Evolutionary conservation across 2,888 invertebrate species (phyloP), one percentile per base, ranked within the genome.

Genomic region (Lampropteryx suffumata): DNA sequence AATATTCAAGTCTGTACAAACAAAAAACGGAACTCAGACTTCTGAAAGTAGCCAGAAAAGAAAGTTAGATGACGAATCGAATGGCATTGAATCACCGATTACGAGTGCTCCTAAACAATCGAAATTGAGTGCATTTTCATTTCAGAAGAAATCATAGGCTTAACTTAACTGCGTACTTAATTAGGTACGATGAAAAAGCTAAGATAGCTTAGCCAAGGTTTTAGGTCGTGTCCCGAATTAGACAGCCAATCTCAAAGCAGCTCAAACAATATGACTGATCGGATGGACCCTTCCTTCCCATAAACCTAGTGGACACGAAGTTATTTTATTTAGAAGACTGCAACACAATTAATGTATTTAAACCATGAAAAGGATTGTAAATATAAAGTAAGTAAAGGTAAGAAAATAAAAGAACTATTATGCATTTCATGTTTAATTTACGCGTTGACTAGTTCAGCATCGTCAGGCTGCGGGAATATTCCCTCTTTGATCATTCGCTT

Each of bases 401-500:
- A 40, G 27, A n/a, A 14, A 46, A 42, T 39, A 51, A 37, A 33
- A 29, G 37, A 35, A 44, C 26, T 34, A 37, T 8, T 36, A 47
- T 30, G 40, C 5, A 34, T 29, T 30, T 14, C 1, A 10, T 21
- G 14, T 55, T 51, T 58, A 55, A 56, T 47, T 67, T 66, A 79
- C 13, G 50, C 60, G 51, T 89, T 88, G 1, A 82, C 76, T 42
- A 84, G 65, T 73, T 90, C 89, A 1, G 84, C 79, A 63, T 85
- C 85, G 49, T 89, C 83, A 0, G 93, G 92, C 44, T 76, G 73
- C 0, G 90, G 82, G 76, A 93, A 93, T 43, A 92, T 65, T 45
- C 93, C 93, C 62, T 92, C 90, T 11, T 85, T 78, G 69, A 94
- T 92, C 92, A 94, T 92, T 28, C 90, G 82, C 73, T 93, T 85